Conservation (phyloP, 2,888 invertebrate species). For the Plutella xylostella region DNA sequence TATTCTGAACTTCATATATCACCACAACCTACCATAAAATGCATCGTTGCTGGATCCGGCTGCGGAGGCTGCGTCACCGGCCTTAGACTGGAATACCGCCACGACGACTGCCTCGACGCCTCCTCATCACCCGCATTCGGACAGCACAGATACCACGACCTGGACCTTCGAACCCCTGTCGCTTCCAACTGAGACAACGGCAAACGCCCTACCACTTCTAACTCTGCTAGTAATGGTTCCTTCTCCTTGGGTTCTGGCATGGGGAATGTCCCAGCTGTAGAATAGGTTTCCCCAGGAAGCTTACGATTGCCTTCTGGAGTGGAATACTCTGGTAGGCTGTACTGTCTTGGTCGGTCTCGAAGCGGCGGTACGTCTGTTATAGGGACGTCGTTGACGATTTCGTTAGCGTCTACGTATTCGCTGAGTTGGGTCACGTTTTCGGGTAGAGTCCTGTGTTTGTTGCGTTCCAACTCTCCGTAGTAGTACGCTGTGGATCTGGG, state of each 20-base stretch:
- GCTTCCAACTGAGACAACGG: constrained; percentile 48
- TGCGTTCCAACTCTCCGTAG: constrained; percentile 69
- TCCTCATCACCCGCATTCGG: constrained; percentile 55
- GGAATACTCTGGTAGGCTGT: constrained; percentile 41
- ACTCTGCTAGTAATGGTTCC: constrained; percentile 49
- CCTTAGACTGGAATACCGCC: constrained; percentile 54
- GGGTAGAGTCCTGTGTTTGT: constrained; percentile 34
- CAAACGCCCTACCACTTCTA: constrained; percentile 49
- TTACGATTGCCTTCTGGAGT: constrained; percentile 35
- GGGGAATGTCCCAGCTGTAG: constrained; percentile 60
- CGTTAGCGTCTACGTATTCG: constrained; percentile 46
- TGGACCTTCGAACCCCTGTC: constrained; percentile 59
- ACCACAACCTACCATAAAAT: constrained; percentile 26
- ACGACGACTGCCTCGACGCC: constrained; percentile 49
- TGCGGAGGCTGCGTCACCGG: constrained; percentile 51
- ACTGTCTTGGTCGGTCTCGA: constrained; percentile 36
- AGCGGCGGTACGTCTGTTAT: constrained; percentile 45
- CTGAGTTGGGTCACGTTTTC: constrained; percentile 57
- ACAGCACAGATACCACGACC: constrained; percentile 73
- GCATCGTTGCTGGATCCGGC: constrained; percentile 40
- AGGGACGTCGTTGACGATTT: constrained; percentile 45
- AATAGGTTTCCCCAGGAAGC: constrained; percentile 47
- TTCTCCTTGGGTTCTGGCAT: constrained; percentile 62
- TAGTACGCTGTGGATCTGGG: constrained; percentile 71
- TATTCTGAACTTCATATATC: too few relatives aligned